Conservation (phyloP, 2,113 vertebrate species). For the Rhineura floridana region DNA sequence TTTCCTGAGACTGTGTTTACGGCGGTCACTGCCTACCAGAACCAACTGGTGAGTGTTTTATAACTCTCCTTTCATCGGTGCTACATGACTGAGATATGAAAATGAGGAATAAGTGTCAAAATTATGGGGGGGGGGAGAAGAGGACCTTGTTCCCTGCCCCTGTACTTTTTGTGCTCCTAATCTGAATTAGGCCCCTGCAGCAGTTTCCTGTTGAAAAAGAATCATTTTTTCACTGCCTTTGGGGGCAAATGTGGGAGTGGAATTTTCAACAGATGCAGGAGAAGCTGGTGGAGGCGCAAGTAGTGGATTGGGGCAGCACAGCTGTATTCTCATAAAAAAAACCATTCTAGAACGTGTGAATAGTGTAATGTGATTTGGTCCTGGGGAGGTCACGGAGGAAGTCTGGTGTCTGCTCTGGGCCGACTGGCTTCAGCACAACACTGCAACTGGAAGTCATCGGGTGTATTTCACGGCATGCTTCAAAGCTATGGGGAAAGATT, state of each 20-base stretch:
- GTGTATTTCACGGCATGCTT: too few species aligned
- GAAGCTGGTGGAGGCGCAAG: background rate
- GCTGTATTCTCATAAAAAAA: too few species aligned
- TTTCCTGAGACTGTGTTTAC: constrained; percentile 98
- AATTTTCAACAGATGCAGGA: too few species aligned
- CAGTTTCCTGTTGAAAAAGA: background rate
- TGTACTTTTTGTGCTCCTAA: background rate
- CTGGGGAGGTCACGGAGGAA: too few species aligned
- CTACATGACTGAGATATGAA: constrained; percentile 23
- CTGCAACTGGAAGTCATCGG: too few species aligned
- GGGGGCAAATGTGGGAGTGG: background rate
- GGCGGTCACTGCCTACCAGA: constrained; percentile 97
- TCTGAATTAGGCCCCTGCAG: background rate
- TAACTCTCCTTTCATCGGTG: constrained; percentile 35
- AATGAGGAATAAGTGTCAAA: constrained; percentile 35
- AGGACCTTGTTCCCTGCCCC: background rate
- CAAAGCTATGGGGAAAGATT: too few species aligned
- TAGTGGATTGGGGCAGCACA: background rate
- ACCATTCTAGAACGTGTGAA: too few species aligned
- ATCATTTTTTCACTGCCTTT: background rate
- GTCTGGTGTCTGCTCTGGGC: too few species aligned
- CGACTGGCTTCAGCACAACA: too few species aligned
- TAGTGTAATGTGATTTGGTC: too few species aligned
- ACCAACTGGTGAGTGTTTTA: constrained; percentile 90
- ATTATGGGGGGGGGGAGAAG: background rate